Percentiles rank a stretch among this genome's conserved stretches.
phyloP scores from a whole-genome alignment of 2,797 vertebrate species.

The Eurystomus glaucurus region DNA sequence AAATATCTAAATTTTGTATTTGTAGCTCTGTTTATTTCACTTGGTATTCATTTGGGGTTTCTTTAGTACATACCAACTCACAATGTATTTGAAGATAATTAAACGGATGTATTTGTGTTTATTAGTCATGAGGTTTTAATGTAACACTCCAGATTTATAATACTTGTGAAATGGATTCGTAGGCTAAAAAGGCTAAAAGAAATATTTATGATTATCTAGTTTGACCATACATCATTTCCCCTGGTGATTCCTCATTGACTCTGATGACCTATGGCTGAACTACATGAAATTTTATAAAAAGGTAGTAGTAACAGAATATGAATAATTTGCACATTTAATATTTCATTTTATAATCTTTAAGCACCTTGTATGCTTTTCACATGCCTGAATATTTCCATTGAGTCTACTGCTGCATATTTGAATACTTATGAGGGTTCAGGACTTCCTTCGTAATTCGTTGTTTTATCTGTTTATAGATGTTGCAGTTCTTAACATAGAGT shows the following conservation, averaged over 20 bases:
- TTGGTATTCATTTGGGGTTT: constrained; percentile 54
- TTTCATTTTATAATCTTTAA: neutral
- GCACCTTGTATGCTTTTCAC: neutral
- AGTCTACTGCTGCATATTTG: neutral
- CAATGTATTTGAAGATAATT: constrained; percentile 55
- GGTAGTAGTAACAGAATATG: neutral
- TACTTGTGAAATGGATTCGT: constrained; percentile 25
- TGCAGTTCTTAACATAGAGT: neutral
- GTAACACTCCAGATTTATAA: constrained; percentile 49
- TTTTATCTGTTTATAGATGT: neutral
- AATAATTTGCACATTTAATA: constrained; percentile 12
- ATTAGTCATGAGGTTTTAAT: constrained; percentile 42
- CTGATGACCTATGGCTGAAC: constrained; percentile 43
- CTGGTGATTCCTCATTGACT: constrained; percentile 48
- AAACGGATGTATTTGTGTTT: constrained; percentile 52
- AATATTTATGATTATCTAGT: constrained; percentile 47
- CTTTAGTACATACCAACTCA: constrained; percentile 50
- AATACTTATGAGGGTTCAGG: neutral
- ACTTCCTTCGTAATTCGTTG: neutral
- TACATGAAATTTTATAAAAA: constrained; percentile 35
- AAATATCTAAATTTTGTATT: constrained; percentile 65
- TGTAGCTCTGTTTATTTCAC: constrained; percentile 62
- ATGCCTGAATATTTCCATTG: neutral
- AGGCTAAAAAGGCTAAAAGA: constrained; percentile 64
- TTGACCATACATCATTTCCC: constrained; percentile 42